These are phyloP conservation scores for Lottia scabra DNA, from an alignment of 2,888 invertebrate species.

Conservation along the genomic window DNA sequence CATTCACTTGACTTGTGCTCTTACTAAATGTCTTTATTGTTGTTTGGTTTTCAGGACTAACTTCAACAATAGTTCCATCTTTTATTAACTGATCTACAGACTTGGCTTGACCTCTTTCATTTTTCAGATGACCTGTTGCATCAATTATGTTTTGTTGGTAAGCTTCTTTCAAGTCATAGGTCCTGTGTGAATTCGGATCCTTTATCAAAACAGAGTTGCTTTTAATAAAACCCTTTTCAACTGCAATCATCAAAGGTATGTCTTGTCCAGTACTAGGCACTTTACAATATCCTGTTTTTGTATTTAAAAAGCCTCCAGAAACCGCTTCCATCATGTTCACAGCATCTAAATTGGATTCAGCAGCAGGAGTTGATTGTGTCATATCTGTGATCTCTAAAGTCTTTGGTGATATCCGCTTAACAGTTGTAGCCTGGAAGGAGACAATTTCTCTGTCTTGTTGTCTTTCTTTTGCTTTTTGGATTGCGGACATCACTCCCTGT, in stretches of 20 bases:
- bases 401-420: constrained; percentile 38
- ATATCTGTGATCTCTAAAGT: constrained; percentile 48
- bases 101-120: constrained; percentile 29
- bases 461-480: constrained; percentile 19
- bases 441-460: constrained; percentile 20
- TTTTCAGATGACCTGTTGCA: constrained; percentile 41
- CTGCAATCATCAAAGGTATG: constrained; percentile 84
- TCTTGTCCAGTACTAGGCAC: constrained; percentile 86
- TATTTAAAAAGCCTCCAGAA: constrained; percentile 78
- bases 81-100: constrained; percentile 53
- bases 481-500: constrained; percentile 28
- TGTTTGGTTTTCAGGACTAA: constrained; percentile 29
- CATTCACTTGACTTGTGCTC: constrained; percentile 49
- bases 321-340: constrained; percentile 62
- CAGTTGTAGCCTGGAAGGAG: constrained; percentile 38
- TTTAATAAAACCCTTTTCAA: constrained; percentile 66
- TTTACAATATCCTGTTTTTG: constrained; percentile 80
- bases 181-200: constrained; percentile 33
- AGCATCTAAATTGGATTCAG: constrained; percentile 26
- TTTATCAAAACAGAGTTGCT: constrained; percentile 49
- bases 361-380: constrained; percentile 30
- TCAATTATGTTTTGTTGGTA: constrained; percentile 69
- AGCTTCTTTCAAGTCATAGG: constrained; percentile 83
- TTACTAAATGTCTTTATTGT: constrained; percentile 44
- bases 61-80: constrained; percentile 58